phyloP scores from a whole-genome alignment of 2,888 invertebrate species.

The Leptopilina drosophilae region DNA sequence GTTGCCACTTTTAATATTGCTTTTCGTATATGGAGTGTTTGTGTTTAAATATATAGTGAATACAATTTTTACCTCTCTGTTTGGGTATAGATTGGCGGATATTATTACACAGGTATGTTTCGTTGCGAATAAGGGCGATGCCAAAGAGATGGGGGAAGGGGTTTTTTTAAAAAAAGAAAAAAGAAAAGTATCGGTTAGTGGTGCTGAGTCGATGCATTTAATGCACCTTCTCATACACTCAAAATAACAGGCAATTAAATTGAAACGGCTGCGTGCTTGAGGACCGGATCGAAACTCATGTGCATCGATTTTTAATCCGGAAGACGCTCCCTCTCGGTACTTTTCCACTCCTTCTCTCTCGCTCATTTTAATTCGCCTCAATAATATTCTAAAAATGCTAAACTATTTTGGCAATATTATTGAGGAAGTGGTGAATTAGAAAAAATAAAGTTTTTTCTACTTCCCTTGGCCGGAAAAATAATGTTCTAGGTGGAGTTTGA shows the following conservation, averaged over 20 bases:
- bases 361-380: not conserved
- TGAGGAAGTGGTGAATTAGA: slow-evolving; percentile 1
- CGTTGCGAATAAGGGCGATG: slow-evolving; percentile 2
- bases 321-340: slow-evolving; percentile 27
- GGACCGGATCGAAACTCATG: slow-evolving; percentile 53
- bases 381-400: not conserved
- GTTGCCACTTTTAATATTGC: slow-evolving; percentile 38
- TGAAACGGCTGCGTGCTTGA: slow-evolving; percentile 61
- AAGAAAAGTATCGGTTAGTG: slow-evolving; percentile 60
- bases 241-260: slow-evolving; percentile 72
- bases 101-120: slow-evolving; percentile 53
- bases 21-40: slow-evolving; percentile 16
- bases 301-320: slow-evolving; percentile 40
- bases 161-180: not conserved
- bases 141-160: not conserved
- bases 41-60: slow-evolving; percentile 24
- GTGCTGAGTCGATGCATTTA: slow-evolving; percentile 66
- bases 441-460: not conserved
- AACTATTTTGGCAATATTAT: not conserved
- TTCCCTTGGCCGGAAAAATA: too few relatives aligned
- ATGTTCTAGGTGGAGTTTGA: too few relatives aligned
- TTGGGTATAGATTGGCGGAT: slow-evolving; percentile 50
- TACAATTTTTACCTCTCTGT: slow-evolving; percentile 21
- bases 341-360: slow-evolving; percentile 16
- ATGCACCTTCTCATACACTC: slow-evolving; percentile 65